These are phyloP conservation scores for Drosophila formosana DNA, from an alignment of 2,888 invertebrate genomes.

Conservation along the genomic window DNA sequence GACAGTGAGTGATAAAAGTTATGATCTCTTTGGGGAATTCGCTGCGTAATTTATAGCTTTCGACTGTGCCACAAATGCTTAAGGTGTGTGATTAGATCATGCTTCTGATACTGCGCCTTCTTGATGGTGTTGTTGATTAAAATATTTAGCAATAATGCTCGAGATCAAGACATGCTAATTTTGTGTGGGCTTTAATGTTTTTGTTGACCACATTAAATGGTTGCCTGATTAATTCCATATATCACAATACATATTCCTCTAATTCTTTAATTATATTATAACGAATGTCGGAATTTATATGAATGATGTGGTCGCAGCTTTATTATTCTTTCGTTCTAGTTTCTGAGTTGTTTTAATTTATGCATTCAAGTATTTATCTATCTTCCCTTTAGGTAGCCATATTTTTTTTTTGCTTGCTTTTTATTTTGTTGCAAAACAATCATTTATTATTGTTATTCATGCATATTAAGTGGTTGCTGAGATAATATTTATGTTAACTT, in stretches of 20 bases:
- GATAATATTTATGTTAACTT: constrained; percentile 62
- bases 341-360: constrained; percentile 7
- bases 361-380: constrained; percentile 13
- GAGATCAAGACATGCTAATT: neutral
- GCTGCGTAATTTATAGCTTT: constrained; percentile 28
- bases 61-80: neutral
- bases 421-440: constrained; percentile 13
- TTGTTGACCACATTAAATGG: neutral
- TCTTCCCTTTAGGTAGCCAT: neutral
- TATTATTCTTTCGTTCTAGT: neutral
- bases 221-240: neutral
- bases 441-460: constrained; percentile 40
- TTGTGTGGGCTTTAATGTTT: neutral
- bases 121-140: constrained; percentile 1
- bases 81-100: constrained; percentile 10
- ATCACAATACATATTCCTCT: neutral
- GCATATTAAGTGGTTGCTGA: constrained; percentile 48
- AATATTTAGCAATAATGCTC: neutral
- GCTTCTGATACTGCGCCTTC: neutral
- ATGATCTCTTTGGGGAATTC: constrained; percentile 58
- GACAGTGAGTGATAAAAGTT: constrained; percentile 76
- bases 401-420: neutral
- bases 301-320: neutral
- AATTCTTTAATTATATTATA: neutral
- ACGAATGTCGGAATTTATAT: neutral